Conservation (phyloP, 2,888 invertebrate genomes). For the Terebella lapidaria region DNA sequence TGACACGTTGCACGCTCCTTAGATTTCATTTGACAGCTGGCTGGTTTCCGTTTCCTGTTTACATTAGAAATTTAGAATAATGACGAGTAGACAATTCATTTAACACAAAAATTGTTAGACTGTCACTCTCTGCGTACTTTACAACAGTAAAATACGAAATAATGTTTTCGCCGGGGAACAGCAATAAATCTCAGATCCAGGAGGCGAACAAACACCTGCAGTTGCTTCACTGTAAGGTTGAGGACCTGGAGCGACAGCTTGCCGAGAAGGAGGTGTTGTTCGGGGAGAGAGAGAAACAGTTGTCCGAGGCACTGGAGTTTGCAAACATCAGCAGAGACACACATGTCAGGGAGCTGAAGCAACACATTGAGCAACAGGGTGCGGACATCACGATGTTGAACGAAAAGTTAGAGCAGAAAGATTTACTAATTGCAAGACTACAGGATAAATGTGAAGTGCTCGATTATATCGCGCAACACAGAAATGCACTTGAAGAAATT, state of each 20-base stretch:
- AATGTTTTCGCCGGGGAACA: slow-evolving; percentile 31
- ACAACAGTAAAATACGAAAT: too few relatives aligned
- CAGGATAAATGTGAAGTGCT: not conserved
- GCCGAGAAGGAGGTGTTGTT: slow-evolving; percentile 6
- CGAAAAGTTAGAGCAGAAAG: not conserved
- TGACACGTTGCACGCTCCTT: too few relatives aligned
- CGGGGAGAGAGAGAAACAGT: not conserved
- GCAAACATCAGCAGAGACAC: not conserved
- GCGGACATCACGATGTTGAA: not conserved
- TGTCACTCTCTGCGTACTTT: too few relatives aligned
- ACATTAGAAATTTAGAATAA: too few relatives aligned
- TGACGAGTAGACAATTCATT: too few relatives aligned
- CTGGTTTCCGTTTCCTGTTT: too few relatives aligned
- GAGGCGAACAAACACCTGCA: slow-evolving; percentile 50
- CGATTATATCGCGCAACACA: not conserved
- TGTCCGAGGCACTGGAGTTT: not conserved
- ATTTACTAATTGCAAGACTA: not conserved
- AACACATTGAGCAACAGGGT: not conserved
- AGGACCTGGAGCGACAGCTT: slow-evolving; percentile 36
- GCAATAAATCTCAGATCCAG: slow-evolving; percentile 35
- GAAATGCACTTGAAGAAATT: not conserved
- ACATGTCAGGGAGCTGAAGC: not conserved
- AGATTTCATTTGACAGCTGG: too few relatives aligned
- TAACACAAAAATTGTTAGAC: too few relatives aligned
- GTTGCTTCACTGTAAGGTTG: slow-evolving; percentile 39